Evolutionary conservation across 1,140 invertebrate species (phyloP).

Genomic region (Trichogramma pretiosum): DNA sequence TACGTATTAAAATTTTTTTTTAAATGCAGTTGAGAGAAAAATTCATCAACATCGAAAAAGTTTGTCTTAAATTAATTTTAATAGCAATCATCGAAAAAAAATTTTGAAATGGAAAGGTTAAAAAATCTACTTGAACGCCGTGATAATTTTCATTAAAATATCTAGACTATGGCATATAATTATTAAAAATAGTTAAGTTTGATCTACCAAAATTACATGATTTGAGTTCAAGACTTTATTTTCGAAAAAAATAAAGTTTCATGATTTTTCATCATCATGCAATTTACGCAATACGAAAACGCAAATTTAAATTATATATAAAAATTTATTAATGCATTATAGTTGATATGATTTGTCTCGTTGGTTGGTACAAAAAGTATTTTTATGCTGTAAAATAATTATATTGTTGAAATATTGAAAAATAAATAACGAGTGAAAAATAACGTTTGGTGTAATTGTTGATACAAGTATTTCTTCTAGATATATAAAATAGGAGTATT

Average conservation of each 20-base stretch:
- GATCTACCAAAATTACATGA: conserved; percentile 10
- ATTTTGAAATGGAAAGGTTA: no score
- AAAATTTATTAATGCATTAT: conserved; percentile 14
- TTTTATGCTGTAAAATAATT: conserved; percentile 7
- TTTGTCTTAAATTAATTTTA: no score
- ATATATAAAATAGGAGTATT: not conserved
- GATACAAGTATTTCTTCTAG: not conserved
- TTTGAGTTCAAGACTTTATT: conserved; percentile 4
- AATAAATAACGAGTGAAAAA: no score
- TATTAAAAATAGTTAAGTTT: not conserved
- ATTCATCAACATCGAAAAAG: no score
- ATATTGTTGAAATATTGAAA: not conserved
- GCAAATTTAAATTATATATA: conserved; percentile 11
- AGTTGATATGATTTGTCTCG: conserved; percentile 14
- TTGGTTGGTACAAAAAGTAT: conserved; percentile 8
- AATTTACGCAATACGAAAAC: conserved; percentile 9
- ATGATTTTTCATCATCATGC: no score
- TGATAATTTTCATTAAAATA: no score
- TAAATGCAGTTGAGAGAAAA: not conserved
- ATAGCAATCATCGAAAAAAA: no score
- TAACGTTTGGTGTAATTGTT: not conserved
- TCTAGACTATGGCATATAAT: not conserved
- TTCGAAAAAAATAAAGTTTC: conserved; percentile 4
- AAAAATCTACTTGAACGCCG: no score
- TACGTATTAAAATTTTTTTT: no score